Conservation (phyloP, 2,888 invertebrate species). For the Elegia similella region DNA sequence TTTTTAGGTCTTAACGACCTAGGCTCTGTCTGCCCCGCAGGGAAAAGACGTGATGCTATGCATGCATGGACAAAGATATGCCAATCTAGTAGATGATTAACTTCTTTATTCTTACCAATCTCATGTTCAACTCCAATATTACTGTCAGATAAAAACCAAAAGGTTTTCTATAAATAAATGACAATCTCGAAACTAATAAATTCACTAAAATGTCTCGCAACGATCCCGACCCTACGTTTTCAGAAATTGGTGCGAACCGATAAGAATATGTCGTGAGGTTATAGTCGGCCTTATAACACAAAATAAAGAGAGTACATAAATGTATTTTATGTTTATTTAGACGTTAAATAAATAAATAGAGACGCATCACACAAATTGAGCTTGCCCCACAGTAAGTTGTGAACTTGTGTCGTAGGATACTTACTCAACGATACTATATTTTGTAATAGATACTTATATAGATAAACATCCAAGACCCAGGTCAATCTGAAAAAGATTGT, state of each 20-base stretch:
- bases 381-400: no score
- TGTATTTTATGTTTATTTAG: not conserved
- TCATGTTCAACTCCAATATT: not conserved
- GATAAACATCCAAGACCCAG: no score
- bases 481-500: no score
- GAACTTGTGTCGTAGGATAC: no score
- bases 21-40: no score
- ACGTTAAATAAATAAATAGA: no score
- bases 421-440: no score
- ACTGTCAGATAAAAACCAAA: constrained; percentile 2
- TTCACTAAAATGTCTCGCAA: constrained; percentile 13
- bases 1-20: no score
- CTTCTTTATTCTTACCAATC: not conserved
- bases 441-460: no score
- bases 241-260: constrained; percentile 1
- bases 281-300: not conserved
- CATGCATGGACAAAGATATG: no score
- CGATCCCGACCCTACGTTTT: constrained; percentile 2
- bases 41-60: no score
- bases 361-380: no score
- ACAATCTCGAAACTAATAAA: constrained; percentile 16
- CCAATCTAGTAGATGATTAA: not conserved
- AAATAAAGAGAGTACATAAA: not conserved
- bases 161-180: constrained; percentile 15
- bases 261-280: constrained; percentile 2